Base-by-base conservation (phyloP, 2,888 invertebrate species). In the Ormyrus nitidulus region DNA sequence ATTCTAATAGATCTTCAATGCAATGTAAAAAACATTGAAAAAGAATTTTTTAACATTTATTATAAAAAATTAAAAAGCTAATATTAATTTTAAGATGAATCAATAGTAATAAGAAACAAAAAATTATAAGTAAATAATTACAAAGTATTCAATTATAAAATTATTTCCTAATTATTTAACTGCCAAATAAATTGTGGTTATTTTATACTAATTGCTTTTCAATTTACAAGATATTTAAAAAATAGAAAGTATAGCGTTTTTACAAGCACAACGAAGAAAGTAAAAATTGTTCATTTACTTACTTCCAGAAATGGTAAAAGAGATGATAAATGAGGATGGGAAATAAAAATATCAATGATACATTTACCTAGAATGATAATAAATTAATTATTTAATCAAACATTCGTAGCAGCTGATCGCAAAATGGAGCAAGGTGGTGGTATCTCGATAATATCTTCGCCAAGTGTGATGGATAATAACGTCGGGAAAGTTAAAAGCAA, bases 371-470 rank as follows among this genome's bases (percentile, higher is more conserved):
- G 34, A 34, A 34, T 7, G 62, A 76, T 76, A 68, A 34, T 34
- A 34, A 34, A 61, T 7, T 56, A 65, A 73, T 65, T 73, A 44
- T 61, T 68, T 9, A 7, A 68, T 68, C 13, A 59, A 66, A 13
- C 44, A 5, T 49, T 49, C 5, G 13, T 46, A 51, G 51, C 61
- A 68, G 69, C 9, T 19, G 11, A 9, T 10, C 8, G 5, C 70
- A 81, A 85, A 49, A 88, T 88, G 88, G 88, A 88, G 73, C 87
- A 86, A 76, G 80, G 83, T n/a, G 82, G 84, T 19, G 84, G 85
- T n/a, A 82, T 87, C 69, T 86, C 88, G 78, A 87, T 87, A 82
- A 87, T 88, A 80, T 83, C 88, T 56, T 83, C 86, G 13, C 75
- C 83, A 59, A 83, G 82, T 34, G 81, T 86, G 34, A 84, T 85